Evolutionary conservation across 2,113 vertebrate species (phyloP).

Genomic region (Lethenteron camtschaticum): DNA sequence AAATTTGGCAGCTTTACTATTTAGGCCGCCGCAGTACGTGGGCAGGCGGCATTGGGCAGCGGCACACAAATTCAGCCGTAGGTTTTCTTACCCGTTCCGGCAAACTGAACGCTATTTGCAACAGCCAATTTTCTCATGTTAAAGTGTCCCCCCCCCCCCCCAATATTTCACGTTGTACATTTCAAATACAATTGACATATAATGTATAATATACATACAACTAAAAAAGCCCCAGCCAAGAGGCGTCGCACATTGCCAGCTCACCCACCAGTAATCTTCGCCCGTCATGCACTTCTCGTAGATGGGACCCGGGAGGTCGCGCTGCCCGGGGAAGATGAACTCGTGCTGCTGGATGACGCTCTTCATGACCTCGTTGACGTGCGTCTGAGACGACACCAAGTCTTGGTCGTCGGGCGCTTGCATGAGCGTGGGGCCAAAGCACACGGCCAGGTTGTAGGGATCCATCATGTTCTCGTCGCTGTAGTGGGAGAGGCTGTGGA

Average conservation of each 20-base stretch:
- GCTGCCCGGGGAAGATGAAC: conserved; percentile 60
- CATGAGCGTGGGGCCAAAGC: conserved; percentile 94
- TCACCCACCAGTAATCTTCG: conserved; percentile 82
- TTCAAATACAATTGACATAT: too few relatives aligned
- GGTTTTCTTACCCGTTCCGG: too few relatives aligned
- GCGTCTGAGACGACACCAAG: conserved; percentile 81
- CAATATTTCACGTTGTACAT: too few relatives aligned
- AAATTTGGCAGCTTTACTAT: too few relatives aligned
- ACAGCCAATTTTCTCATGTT: neutral
- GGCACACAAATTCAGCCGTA: too few relatives aligned
- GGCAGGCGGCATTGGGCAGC: too few relatives aligned
- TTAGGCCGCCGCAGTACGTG: too few relatives aligned
- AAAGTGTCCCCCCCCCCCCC: neutral
- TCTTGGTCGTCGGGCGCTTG: conserved; percentile 91
- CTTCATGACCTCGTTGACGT: conserved; percentile 97
- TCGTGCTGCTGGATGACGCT: conserved; percentile 81
- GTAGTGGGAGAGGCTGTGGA: conserved; percentile 63
- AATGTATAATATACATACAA: neutral
- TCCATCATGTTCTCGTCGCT: conserved; percentile 99
- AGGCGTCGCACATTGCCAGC: neutral
- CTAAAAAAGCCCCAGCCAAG: neutral
- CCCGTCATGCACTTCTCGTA: conserved; percentile 98
- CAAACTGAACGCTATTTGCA: neutral
- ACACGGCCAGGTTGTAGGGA: conserved; percentile 93
- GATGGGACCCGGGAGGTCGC: conserved; percentile 72